Evolutionary conservation across 2,797 vertebrate genomes (phyloP).

Genomic region (Lepilemur ruficaudatus): DNA sequence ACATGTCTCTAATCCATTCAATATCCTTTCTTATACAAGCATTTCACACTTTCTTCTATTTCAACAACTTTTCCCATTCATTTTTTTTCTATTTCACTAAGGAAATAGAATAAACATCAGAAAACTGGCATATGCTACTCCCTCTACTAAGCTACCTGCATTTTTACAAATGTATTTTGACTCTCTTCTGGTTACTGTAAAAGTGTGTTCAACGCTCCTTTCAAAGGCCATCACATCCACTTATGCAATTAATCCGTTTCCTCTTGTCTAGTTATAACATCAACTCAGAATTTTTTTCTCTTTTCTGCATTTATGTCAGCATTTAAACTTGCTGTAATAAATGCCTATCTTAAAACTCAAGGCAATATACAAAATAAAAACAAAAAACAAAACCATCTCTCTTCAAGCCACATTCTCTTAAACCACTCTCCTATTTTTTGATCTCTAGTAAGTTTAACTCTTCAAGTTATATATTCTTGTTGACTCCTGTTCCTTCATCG

Average conservation of each 20-base stretch:
- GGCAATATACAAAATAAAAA: neutral
- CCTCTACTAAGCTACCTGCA: neutral
- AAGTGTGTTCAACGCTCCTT: neutral
- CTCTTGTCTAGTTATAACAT: neutral
- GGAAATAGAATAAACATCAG: neutral
- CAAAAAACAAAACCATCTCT: neutral
- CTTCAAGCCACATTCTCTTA: neutral
- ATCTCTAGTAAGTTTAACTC: neutral
- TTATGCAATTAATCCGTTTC: neutral
- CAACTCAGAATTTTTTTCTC: neutral
- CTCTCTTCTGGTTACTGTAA: neutral
- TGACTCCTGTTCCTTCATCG: neutral
- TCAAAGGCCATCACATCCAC: neutral
- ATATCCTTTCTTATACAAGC: neutral
- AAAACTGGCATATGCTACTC: neutral
- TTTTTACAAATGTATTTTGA: neutral
- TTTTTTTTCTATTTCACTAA: neutral
- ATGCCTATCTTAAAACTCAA: neutral
- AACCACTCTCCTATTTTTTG: neutral
- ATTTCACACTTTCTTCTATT: neutral
- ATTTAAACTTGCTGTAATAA: neutral
- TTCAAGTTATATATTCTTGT: neutral
- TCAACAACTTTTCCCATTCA: neutral
- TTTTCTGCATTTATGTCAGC: neutral
- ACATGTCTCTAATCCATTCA: neutral